phyloP scores from a whole-genome alignment of 2,797 vertebrate species.

The Toxotes lorentzi region DNA sequence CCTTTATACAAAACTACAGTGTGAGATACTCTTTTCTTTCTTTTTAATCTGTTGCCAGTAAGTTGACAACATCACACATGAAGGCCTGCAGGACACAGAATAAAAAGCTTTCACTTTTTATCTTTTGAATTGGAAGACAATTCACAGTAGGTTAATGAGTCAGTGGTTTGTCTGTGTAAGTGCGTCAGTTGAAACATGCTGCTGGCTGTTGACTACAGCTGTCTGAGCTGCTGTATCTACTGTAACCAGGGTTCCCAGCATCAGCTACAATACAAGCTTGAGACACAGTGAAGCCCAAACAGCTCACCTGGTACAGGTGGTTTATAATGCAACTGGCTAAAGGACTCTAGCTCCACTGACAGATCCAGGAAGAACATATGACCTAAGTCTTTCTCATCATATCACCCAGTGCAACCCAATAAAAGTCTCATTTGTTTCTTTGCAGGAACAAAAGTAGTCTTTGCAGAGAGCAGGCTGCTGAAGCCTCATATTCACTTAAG shows the following conservation, averaged over 20 bases:
- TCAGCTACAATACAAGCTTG: neutral
- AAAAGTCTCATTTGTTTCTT: neutral
- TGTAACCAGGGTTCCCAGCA: neutral
- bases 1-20: slow-evolving; percentile 20
- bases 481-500: neutral
- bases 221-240: neutral
- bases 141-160: slow-evolving; percentile 21
- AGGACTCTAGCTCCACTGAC: slow-evolving; percentile 7
- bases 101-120: neutral
- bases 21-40: neutral
- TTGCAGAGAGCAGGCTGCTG: neutral
- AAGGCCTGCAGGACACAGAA: slow-evolving; percentile 1
- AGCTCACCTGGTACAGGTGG: neutral
- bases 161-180: neutral
- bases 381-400: neutral
- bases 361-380: neutral
- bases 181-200: neutral
- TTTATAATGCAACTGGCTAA: neutral
- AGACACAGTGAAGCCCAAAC: neutral
- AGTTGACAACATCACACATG: neutral
- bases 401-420: slow-evolving; percentile 6
- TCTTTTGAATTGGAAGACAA: slow-evolving; percentile 7
- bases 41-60: neutral
- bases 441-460: neutral
- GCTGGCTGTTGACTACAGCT: neutral